Conservation (phyloP, 2,797 vertebrate genomes). For the Rhodeus uyekii region DNA sequence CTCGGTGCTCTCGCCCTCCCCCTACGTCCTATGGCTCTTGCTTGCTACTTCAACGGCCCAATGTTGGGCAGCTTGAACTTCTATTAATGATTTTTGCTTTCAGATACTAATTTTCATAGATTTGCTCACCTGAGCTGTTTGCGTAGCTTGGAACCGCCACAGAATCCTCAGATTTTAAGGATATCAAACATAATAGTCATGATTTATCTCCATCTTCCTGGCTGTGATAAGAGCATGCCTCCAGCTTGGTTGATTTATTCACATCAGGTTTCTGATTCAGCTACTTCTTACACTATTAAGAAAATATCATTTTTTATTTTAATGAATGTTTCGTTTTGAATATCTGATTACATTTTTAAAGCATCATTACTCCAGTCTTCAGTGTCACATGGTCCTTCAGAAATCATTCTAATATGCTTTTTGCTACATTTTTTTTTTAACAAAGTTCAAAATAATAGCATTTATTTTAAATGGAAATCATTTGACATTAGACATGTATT, state of each 20-base stretch:
- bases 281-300: background rate
- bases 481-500: background rate
- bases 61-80: conserved; percentile 55
- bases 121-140: conserved; percentile 43
- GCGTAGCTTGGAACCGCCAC: conserved; percentile 15
- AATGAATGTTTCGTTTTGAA: background rate
- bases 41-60: conserved; percentile 45
- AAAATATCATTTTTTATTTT: background rate
- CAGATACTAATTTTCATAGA: conserved; percentile 55
- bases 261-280: background rate
- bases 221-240: background rate
- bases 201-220: conserved; percentile 19
- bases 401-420: background rate
- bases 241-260: background rate
- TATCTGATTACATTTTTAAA: background rate
- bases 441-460: no score
- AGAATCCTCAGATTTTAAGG: conserved; percentile 6
- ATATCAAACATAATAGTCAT: conserved; percentile 20
- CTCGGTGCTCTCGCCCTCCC: conserved; percentile 25
- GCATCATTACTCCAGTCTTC: background rate
- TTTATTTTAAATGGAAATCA: background rate
- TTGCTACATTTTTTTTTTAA: background rate
- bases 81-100: conserved; percentile 58
- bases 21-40: conserved; percentile 50
- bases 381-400: background rate